Evolutionary conservation across 2,888 invertebrate genomes (phyloP).

Genomic region (Mactromeris polynyma): DNA sequence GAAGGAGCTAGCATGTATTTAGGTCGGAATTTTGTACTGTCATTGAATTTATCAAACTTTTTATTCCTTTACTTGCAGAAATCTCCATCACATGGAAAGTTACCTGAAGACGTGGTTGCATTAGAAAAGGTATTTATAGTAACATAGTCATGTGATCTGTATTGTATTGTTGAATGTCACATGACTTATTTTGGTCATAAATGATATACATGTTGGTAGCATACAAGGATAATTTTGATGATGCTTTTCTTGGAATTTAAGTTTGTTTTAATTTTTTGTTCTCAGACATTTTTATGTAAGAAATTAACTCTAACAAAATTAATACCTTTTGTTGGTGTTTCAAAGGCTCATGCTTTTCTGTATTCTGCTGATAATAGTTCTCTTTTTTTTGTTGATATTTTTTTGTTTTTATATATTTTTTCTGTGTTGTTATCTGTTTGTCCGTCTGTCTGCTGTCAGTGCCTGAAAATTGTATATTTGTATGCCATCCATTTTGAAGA

Average conservation of each 20-base stretch:
- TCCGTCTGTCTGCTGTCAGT: neutral
- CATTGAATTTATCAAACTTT: neutral
- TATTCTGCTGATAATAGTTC: neutral
- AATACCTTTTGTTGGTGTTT: neutral
- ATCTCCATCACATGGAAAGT: conserved; percentile 67
- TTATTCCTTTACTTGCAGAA: conserved; percentile 57
- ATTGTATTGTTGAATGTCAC: conserved; percentile 2
- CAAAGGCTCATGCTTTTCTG: neutral
- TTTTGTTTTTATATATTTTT: neutral
- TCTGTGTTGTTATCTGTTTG: neutral
- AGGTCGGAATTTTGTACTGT: too few relatives aligned
- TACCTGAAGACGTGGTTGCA: conserved; percentile 78
- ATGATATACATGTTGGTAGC: neutral
- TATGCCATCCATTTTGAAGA: neutral
- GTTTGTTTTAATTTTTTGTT: neutral
- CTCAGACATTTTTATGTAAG: neutral
- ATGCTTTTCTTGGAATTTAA: neutral
- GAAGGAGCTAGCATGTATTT: too few relatives aligned
- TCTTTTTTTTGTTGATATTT: neutral
- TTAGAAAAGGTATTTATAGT: conserved; percentile 58
- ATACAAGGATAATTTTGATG: neutral
- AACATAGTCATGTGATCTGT: neutral
- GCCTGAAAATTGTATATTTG: neutral
- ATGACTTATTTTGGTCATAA: neutral
- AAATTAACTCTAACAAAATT: neutral